Evolutionary conservation across 2,797 vertebrate genomes (phyloP).

Genomic region (Stomatorhinus walkeri): DNA sequence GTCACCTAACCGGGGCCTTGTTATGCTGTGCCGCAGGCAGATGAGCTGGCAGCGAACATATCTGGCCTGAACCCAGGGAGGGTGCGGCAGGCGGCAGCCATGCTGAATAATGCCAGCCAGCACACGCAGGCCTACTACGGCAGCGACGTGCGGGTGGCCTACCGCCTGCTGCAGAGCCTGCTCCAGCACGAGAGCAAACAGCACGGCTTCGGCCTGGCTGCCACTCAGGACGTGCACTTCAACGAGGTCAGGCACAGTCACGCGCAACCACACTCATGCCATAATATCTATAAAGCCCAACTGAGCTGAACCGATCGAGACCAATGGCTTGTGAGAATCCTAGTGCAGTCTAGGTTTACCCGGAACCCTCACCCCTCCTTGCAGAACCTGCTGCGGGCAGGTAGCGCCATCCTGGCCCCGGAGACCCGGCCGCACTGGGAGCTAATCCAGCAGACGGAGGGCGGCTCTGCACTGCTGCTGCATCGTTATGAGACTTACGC

Average conservation of each 20-base stretch:
- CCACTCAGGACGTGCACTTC: constrained; percentile 90
- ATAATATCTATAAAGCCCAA: neutral
- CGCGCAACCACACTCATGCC: neutral
- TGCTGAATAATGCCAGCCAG: constrained; percentile 73
- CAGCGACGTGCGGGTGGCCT: constrained; percentile 82
- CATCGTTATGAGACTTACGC: constrained; percentile 84
- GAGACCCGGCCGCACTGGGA: constrained; percentile 83
- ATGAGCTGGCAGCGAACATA: constrained; percentile 65
- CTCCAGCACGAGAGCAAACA: constrained; percentile 80
- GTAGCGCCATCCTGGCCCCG: constrained; percentile 78
- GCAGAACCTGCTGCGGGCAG: constrained; percentile 85
- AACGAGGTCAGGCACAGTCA: constrained; percentile 72
- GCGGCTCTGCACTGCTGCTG: constrained; percentile 79
- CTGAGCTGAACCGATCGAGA: neutral
- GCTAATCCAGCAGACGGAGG: constrained; percentile 85
- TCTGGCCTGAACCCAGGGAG: constrained; percentile 65
- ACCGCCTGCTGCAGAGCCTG: constrained; percentile 70
- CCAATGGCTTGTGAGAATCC: neutral
- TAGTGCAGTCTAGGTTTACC: neutral
- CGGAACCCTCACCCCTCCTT: neutral
- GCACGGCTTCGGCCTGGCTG: constrained; percentile 82
- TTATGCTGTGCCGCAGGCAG: constrained; percentile 55
- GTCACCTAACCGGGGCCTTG: neutral
- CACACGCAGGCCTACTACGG: constrained; percentile 69
- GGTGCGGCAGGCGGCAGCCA: constrained; percentile 65